These are phyloP conservation scores for Drosophila mettleri DNA, from an alignment of 2,888 invertebrate species.

Conservation along the genomic window DNA sequence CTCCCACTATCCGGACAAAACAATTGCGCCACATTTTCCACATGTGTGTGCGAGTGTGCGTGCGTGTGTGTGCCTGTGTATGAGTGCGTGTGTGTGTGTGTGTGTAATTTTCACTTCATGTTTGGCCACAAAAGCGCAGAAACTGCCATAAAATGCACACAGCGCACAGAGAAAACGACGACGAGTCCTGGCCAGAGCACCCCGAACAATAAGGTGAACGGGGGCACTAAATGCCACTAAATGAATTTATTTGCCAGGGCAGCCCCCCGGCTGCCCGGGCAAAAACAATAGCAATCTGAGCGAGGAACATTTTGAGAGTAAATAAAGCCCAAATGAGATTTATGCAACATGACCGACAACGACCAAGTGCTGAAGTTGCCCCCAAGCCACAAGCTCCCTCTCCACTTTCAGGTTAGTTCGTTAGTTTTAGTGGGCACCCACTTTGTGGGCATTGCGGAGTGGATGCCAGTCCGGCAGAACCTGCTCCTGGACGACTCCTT, in stretches of 20 bases:
- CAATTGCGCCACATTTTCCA: constrained; percentile 73
- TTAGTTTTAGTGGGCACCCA: constrained; percentile 79
- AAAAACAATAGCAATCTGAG: constrained; percentile 60
- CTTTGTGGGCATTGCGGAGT: constrained; percentile 70
- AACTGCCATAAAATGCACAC: constrained; percentile 80
- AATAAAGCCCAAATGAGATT: constrained; percentile 83
- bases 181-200: constrained; percentile 48
- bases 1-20: constrained; percentile 49
- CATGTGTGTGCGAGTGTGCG: constrained; percentile 30
- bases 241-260: constrained; percentile 78
- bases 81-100: constrained; percentile 54
- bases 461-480: constrained; percentile 47
- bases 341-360: constrained; percentile 81
- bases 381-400: constrained; percentile 42
- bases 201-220: constrained; percentile 80
- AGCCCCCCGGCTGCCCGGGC: constrained; percentile 14
- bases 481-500: constrained; percentile 14
- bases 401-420: constrained; percentile 54
- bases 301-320: constrained; percentile 77
- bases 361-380: constrained; percentile 79
- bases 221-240: constrained; percentile 82
- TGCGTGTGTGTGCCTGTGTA: constrained; percentile 43
- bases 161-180: constrained; percentile 33
- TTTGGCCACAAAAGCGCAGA: constrained; percentile 79
- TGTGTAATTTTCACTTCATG: constrained; percentile 81